Conservation (phyloP, 2,888 invertebrate species). For the Acanthopleura granulata region DNA sequence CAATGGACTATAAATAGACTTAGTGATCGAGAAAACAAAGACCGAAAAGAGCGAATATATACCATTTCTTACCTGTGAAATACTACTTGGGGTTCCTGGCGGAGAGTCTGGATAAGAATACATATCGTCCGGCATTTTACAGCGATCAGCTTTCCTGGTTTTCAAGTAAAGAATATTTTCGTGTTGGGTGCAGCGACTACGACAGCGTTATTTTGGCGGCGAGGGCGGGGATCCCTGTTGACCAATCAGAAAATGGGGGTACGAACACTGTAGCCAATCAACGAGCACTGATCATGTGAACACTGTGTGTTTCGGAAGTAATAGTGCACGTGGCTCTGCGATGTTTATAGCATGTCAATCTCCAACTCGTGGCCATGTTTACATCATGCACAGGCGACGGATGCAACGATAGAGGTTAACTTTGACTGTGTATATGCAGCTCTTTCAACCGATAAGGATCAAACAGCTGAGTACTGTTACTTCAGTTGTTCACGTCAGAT, state of each 20-base stretch:
- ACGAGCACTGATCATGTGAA: slow-evolving; percentile 1
- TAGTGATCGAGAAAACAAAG: too few relatives aligned
- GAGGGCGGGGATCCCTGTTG: slow-evolving; percentile 9
- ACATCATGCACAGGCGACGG: slow-evolving; percentile 5
- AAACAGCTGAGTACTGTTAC: too few relatives aligned
- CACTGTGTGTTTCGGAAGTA: slow-evolving; percentile 12
- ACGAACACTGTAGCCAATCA: slow-evolving; percentile 13
- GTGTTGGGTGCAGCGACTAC: background rate
- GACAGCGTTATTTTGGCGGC: background rate
- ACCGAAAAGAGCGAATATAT: too few relatives aligned
- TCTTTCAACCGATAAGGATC: too few relatives aligned
- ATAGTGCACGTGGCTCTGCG: slow-evolving; percentile 1
- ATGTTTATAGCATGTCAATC: slow-evolving; percentile 15
- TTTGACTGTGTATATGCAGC: too few relatives aligned
- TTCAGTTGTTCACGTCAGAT: too few relatives aligned
- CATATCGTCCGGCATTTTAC: slow-evolving; percentile 5
- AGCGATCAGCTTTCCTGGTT: background rate
- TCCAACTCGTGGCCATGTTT: slow-evolving; percentile 13
- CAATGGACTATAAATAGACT: too few relatives aligned
- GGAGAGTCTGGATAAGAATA: slow-evolving; percentile 5
- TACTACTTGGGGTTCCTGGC: background rate
- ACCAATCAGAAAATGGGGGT: slow-evolving; percentile 16
- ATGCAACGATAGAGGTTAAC: background rate
- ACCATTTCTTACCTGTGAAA: too few relatives aligned
- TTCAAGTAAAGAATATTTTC: background rate